A percentile compares a stretch with the other conserved stretches of the same genome.
Conservation (phyloP, 2,113 vertebrate species). For the Phoenicopterus ruber region DNA sequence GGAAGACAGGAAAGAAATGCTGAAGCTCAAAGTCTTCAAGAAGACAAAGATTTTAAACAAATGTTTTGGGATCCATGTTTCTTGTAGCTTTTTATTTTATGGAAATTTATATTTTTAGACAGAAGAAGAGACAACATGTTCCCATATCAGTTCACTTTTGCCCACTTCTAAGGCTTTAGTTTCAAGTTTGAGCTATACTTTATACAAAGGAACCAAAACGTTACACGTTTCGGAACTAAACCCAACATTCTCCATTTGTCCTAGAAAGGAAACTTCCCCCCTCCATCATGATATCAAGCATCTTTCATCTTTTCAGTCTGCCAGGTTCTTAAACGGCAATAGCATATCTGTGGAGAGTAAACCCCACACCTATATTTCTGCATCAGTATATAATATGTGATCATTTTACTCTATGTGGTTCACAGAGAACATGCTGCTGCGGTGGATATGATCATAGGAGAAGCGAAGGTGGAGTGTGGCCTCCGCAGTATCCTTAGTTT, state of each 20-base stretch:
- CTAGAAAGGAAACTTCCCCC: not conserved
- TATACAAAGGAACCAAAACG: not conserved
- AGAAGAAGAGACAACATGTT: not conserved
- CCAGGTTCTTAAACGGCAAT: not conserved
- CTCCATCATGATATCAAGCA: not conserved
- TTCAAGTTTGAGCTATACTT: not conserved
- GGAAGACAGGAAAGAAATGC: not conserved
- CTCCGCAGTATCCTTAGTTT: not conserved
- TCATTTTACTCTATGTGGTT: not conserved
- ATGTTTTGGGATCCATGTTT: not conserved
- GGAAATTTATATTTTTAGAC: not conserved
- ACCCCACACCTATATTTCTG: fast-evolving
- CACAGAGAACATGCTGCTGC: not conserved
- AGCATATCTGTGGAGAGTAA: not conserved
- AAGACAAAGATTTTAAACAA: not conserved
- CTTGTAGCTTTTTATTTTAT: not conserved
- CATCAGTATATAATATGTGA: not conserved
- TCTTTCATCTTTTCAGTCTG: not conserved
- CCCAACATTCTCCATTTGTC: not conserved
- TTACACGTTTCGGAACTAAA: not conserved
- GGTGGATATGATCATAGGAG: not conserved
- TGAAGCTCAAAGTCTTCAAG: not conserved
- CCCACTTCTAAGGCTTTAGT: not conserved
- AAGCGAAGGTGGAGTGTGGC: fast-evolving
- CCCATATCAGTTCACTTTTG: not conserved